These are phyloP conservation scores for Heliocidaris tuberculata DNA, from an alignment of 35 echinoderm and acorn worm species.

Conservation along the genomic window DNA sequence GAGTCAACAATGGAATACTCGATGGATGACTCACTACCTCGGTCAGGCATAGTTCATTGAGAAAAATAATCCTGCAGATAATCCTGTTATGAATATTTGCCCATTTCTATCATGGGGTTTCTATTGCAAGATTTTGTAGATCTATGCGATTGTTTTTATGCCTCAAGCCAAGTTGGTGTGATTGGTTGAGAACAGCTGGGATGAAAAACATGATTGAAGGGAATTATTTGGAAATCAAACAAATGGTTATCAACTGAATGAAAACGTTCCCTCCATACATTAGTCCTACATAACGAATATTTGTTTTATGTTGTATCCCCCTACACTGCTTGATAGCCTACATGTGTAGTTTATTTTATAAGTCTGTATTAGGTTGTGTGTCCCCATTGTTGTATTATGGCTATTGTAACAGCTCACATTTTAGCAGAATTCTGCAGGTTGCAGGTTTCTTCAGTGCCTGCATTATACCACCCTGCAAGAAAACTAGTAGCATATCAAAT, in stretches of 20 bases:
- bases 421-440: no score
- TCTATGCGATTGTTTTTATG: not conserved
- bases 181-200: not conserved
- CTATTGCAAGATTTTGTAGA: not conserved
- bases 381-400: no score
- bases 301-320: no score
- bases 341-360: no score
- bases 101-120: not conserved
- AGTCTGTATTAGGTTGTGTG: no score
- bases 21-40: not conserved
- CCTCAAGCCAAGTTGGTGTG: not conserved
- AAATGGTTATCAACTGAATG: not conserved
- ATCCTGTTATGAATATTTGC: conserved; percentile 11
- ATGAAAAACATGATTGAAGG: not conserved
- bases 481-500: no score
- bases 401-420: no score
- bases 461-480: no score
- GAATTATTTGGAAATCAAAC: not conserved
- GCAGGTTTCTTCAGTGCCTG: no score
- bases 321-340: no score
- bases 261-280: not conserved
- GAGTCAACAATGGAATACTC: conserved; percentile 1
- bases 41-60: not conserved
- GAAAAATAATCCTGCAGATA: not conserved
- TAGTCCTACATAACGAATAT: no score